Conservation (phyloP, 2,888 invertebrate genomes). For the Argyresthia albistria region DNA sequence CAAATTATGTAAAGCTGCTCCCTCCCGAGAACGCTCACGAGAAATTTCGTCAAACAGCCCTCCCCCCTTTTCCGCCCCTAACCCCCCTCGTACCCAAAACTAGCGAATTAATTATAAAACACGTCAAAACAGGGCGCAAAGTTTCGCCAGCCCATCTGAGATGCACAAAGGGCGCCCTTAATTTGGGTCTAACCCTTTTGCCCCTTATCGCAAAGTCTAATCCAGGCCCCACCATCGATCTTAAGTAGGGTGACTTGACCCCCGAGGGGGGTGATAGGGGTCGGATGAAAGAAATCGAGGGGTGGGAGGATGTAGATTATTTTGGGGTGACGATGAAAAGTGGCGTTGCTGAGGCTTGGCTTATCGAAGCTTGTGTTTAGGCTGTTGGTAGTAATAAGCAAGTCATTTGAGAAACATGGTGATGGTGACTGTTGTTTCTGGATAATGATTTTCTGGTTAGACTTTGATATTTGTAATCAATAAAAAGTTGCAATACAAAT, state of each 20-base stretch:
- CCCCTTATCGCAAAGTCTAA: conserved; percentile 66
- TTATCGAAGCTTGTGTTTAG: not conserved
- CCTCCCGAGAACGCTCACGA: not conserved
- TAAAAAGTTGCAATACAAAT: too few relatives aligned
- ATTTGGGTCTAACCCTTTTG: conserved; percentile 34
- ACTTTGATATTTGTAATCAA: too few relatives aligned
- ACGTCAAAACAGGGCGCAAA: conserved; percentile 66
- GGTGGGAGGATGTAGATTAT: conserved; percentile 27
- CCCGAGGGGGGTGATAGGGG: conserved; percentile 24
- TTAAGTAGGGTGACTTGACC: conserved; percentile 69
- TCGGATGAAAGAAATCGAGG: conserved; percentile 64
- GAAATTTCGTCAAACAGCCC: not conserved
- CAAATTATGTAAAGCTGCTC: not conserved
- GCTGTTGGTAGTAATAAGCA: too few relatives aligned
- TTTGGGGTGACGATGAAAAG: conserved; percentile 31
- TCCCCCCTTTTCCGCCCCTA: not conserved
- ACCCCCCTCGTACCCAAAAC: conserved; percentile 32
- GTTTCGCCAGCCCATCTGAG: conserved; percentile 59
- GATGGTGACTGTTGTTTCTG: too few relatives aligned
- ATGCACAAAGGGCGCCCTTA: conserved; percentile 58
- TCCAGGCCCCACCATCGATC: conserved; percentile 68
- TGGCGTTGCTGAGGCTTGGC: conserved; percentile 21
- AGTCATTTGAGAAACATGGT: too few relatives aligned
- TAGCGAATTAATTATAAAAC: conserved; percentile 71
- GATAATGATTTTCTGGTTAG: too few relatives aligned